Percentiles rank a stretch among this genome's conserved stretches.
Evolutionary conservation across 1,140 invertebrate species (phyloP).

Genomic region (Heliconius hewitsoni): DNA sequence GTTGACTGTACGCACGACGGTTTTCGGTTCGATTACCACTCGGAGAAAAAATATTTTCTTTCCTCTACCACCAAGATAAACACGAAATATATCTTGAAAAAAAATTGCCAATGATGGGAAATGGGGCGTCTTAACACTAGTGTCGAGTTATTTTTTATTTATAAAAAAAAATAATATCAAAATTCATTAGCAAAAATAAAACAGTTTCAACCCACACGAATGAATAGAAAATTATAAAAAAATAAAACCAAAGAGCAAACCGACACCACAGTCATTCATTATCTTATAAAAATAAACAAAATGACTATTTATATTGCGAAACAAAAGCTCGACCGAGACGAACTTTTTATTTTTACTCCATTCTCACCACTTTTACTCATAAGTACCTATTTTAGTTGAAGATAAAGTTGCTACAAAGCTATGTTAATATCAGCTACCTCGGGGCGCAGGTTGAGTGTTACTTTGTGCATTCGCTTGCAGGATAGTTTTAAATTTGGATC

Average conservation of each 20-base stretch:
- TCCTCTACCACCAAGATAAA: too few relatives aligned
- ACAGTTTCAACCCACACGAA: too few relatives aligned
- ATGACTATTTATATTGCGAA: neutral
- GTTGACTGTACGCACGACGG: too few relatives aligned
- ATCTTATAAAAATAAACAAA: neutral
- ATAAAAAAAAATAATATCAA: too few relatives aligned
- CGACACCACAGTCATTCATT: neutral
- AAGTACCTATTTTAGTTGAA: constrained; percentile 29
- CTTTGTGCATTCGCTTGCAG: constrained; percentile 34
- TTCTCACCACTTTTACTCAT: constrained; percentile 14
- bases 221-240: too few relatives aligned
- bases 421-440: constrained; percentile 39
- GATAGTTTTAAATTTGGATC: constrained; percentile 39
- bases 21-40: too few relatives aligned
- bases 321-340: neutral
- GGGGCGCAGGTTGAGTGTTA: constrained; percentile 32
- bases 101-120: too few relatives aligned
- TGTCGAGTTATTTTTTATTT: too few relatives aligned
- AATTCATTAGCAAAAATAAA: too few relatives aligned
- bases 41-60: too few relatives aligned
- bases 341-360: constrained; percentile 7
- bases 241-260: neutral
- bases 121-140: too few relatives aligned
- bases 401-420: constrained; percentile 39
- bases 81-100: too few relatives aligned